phyloP scores from a whole-genome alignment of 2,113 vertebrate species.

The Gobius niger region DNA sequence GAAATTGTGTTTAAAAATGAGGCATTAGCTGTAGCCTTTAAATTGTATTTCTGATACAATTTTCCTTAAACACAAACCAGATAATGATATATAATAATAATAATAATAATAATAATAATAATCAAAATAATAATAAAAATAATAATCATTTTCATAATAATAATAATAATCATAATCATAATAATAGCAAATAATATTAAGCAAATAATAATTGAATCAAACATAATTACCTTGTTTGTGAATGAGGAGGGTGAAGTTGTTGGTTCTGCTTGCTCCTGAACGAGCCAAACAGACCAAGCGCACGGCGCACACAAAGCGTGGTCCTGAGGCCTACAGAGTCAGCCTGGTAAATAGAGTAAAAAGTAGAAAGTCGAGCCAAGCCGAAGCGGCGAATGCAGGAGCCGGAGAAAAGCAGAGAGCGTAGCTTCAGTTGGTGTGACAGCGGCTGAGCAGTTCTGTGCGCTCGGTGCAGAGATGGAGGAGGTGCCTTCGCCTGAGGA shows the following conservation, averaged over 20 bases:
- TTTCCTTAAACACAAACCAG: neutral
- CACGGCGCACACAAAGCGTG: neutral
- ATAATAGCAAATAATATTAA: neutral
- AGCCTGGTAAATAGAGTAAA: neutral
- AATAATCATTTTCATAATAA: neutral
- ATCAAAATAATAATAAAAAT: neutral
- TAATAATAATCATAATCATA: neutral
- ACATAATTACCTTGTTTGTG: slow-evolving; percentile 1
- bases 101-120: slow-evolving; percentile 1
- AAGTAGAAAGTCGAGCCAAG: neutral
- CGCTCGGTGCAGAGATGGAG: slow-evolving; percentile 38
- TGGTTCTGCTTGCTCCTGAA: neutral
- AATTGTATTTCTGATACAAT: too few species aligned
- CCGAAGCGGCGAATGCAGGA: neutral
- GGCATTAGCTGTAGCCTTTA: too few species aligned
- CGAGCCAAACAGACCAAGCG: neutral
- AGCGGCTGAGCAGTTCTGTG: slow-evolving; percentile 23
- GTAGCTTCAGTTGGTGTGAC: slow-evolving; percentile 33
- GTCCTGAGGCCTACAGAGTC: neutral
- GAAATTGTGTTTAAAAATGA: too few species aligned
- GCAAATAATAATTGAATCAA: neutral
- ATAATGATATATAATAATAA: neutral
- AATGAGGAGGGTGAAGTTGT: neutral
- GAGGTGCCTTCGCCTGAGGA: slow-evolving; percentile 69
- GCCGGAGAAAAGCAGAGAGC: neutral